Conservation (phyloP, 2,113 vertebrate genomes). For the Tympanuchus pallidicinctus region DNA sequence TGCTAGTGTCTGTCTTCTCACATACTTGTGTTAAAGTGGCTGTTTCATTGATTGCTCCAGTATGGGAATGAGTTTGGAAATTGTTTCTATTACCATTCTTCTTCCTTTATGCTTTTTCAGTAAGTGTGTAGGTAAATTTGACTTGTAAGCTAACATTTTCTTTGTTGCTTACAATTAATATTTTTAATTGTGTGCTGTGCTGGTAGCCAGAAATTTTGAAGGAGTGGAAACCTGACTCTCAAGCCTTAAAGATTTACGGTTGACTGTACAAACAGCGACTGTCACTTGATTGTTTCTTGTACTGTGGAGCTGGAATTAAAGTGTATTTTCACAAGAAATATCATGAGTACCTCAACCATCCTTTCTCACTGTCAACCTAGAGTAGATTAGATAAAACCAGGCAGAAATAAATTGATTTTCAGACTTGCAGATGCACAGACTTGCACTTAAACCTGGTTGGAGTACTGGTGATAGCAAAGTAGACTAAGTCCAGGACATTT, state of each 20-base stretch:
- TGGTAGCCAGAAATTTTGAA: neutral
- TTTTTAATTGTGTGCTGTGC: neutral
- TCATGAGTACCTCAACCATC: neutral
- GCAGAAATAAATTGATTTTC: neutral
- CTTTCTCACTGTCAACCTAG: neutral
- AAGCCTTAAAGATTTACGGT: neutral
- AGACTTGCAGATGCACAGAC: constrained; percentile 10
- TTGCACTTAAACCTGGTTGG: neutral
- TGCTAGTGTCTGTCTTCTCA: neutral
- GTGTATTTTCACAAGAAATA: constrained; percentile 33
- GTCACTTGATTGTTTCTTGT: neutral
- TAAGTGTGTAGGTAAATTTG: neutral
- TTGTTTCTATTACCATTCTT: neutral
- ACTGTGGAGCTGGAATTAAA: neutral
- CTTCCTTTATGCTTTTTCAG: neutral
- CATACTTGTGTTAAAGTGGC: neutral
- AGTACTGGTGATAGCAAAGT: neutral
- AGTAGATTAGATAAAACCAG: neutral
- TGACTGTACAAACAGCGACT: neutral
- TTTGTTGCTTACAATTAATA: neutral
- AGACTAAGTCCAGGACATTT: neutral
- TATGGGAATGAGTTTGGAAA: neutral
- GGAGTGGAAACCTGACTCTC: neutral
- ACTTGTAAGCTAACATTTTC: neutral
- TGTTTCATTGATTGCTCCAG: neutral